Conservation (phyloP, 2,888 invertebrate species). For the Amblyjoppa fuscipennis region DNA sequence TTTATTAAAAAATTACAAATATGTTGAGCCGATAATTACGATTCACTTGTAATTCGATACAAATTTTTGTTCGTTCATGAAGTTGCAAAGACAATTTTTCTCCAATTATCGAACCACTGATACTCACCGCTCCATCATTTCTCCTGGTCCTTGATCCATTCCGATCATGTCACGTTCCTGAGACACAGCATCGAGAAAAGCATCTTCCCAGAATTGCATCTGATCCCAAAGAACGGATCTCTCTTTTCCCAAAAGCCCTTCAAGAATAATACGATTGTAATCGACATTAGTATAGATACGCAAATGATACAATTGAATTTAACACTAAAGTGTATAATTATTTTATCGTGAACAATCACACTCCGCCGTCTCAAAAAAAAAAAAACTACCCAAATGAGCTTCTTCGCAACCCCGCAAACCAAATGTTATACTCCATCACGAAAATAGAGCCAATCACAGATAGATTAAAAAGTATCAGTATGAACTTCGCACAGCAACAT, state of each 20-base stretch:
- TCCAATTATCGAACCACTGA: background rate
- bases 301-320: background rate
- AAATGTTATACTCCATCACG: no score
- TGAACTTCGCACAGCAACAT: no score
- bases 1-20: background rate
- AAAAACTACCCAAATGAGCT: no score
- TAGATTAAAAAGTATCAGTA: no score
- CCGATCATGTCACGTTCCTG: slow-evolving; percentile 99
- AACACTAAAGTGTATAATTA: background rate
- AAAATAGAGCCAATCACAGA: no score
- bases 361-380: no score
- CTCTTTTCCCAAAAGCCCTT: slow-evolving; percentile 89
- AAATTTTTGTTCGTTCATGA: background rate
- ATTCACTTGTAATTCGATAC: background rate
- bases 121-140: slow-evolving; percentile 97
- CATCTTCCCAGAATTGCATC: slow-evolving; percentile 99
- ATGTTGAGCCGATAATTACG: background rate
- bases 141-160: slow-evolving; percentile 99
- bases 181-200: slow-evolving; percentile 98
- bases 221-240: slow-evolving; percentile 98
- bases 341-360: background rate
- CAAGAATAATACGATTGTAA: slow-evolving; percentile 8
- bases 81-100: background rate
- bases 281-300: background rate
- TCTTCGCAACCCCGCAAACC: no score